These are phyloP conservation scores for Bungarus multicinctus DNA, from an alignment of 2,113 vertebrate genomes.

Conservation along the genomic window DNA sequence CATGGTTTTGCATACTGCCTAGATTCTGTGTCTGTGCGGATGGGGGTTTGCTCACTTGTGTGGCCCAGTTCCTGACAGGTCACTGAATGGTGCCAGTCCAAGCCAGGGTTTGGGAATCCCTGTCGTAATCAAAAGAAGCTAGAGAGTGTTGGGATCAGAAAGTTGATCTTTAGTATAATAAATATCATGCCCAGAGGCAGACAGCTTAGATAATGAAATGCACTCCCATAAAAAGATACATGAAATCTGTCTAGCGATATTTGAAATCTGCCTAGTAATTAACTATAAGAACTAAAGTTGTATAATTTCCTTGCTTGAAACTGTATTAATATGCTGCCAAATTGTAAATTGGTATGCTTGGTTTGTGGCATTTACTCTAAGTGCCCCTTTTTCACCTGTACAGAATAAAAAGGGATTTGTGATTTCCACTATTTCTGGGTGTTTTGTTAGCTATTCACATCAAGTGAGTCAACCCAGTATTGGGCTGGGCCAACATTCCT, in stretches of 20 bases:
- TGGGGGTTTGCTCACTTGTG: background rate
- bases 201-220: background rate
- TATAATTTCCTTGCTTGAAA: background rate
- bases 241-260: too few relatives aligned
- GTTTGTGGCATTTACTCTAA: background rate
- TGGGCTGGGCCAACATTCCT: background rate
- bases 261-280: background rate
- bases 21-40: fast-evolving
- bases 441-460: background rate
- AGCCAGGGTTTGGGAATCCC: background rate
- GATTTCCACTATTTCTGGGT: background rate
- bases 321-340: background rate
- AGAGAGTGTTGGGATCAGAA: background rate
- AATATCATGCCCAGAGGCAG: background rate
- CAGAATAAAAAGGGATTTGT: background rate
- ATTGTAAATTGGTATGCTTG: background rate
- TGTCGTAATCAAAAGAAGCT: background rate
- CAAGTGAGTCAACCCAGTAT: background rate
- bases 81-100: background rate
- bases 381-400: background rate
- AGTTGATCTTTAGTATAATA: background rate
- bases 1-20: too few relatives aligned
- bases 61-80: too few relatives aligned
- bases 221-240: background rate
- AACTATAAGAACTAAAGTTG: background rate